Evolutionary conservation across 2,113 vertebrate species (phyloP).

Genomic region (Cygnus buccinator): DNA sequence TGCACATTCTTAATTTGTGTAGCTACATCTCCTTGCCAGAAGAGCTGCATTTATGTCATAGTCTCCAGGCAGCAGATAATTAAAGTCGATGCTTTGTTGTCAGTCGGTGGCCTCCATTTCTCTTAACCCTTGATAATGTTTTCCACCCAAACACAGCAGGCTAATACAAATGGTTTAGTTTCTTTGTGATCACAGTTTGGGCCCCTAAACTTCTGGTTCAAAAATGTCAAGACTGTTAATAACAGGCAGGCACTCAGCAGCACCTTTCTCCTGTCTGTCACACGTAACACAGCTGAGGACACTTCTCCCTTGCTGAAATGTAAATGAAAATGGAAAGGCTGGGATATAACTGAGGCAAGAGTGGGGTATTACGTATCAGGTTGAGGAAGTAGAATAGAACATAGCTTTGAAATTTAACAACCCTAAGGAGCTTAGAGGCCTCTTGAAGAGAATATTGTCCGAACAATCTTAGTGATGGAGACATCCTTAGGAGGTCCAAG

Average conservation of each 20-base stretch:
- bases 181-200: background rate
- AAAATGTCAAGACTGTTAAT: background rate
- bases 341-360: background rate
- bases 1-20: background rate
- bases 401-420: background rate
- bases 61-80: background rate
- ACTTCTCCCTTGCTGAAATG: background rate
- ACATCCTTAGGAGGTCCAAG: background rate
- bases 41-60: background rate
- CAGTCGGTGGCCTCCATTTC: background rate
- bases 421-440: background rate
- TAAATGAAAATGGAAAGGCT: background rate
- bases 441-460: background rate
- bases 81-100: background rate
- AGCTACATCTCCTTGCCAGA: background rate
- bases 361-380: rapidly evolving
- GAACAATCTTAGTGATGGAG: background rate
- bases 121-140: background rate
- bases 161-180: background rate
- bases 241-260: background rate
- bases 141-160: background rate
- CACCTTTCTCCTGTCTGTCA: background rate
- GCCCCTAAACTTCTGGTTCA: background rate
- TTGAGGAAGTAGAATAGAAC: background rate
- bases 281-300: background rate